Evolutionary conservation across 1,140 invertebrate species (phyloP).

Genomic region (Polypedilum pembai): DNA sequence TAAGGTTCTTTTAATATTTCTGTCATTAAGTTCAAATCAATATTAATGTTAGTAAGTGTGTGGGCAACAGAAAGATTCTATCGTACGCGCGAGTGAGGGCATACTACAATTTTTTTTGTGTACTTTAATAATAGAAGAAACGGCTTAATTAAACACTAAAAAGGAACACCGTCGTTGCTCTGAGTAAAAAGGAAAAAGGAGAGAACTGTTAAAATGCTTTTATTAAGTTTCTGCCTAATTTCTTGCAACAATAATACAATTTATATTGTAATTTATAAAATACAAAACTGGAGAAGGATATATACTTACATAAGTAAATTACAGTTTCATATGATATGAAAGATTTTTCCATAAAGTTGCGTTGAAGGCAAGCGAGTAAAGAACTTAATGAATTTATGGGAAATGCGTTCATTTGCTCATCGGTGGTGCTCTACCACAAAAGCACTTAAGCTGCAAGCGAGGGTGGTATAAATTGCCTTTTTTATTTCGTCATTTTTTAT

Average conservation of each 20-base stretch:
- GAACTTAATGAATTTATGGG: slow-evolving; percentile 24
- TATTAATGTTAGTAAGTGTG: not conserved
- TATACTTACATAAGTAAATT: not conserved
- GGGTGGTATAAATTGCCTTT: slow-evolving; percentile 25
- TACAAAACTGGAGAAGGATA: not conserved
- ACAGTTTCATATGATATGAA: too few species aligned
- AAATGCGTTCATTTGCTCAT: slow-evolving; percentile 20
- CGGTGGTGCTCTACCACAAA: slow-evolving; percentile 1
- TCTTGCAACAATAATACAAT: not conserved
- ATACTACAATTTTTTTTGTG: not conserved
- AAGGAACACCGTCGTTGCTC: not conserved
- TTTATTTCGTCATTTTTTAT: slow-evolving; percentile 29
- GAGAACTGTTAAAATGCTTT: slow-evolving; percentile 7
- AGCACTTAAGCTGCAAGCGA: slow-evolving; percentile 5
- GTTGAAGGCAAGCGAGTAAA: not conserved
- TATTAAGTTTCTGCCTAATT: not conserved
- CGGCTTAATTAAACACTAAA: not conserved
- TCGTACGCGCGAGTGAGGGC: not conserved
- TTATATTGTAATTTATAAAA: slow-evolving; percentile 5
- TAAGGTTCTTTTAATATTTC: slow-evolving; percentile 10
- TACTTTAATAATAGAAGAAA: slow-evolving; percentile 8
- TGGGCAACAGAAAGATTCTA: not conserved
- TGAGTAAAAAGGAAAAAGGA: not conserved
- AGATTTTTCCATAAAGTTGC: too few species aligned
- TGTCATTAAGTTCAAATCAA: slow-evolving; percentile 18